Evolutionary conservation across 2,113 vertebrate species (phyloP).

Genomic region (Perca fluviatilis): DNA sequence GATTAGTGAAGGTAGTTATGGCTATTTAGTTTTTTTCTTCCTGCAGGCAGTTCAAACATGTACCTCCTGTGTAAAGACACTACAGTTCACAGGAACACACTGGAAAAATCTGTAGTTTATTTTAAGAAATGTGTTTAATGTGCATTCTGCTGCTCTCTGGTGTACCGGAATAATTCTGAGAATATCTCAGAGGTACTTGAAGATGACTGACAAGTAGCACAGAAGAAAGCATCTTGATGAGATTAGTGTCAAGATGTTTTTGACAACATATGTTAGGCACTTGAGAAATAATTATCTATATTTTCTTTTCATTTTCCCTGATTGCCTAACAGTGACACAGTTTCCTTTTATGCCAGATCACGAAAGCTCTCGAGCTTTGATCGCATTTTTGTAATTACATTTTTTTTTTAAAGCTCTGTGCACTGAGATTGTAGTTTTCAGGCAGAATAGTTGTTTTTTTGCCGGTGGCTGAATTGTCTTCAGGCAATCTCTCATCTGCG

Average conservation of each 20-base stretch:
- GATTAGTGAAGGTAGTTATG: not conserved
- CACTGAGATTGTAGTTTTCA: slow-evolving; percentile 26
- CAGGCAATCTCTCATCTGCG: slow-evolving; percentile 39
- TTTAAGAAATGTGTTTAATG: slow-evolving; percentile 25
- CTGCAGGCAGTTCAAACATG: slow-evolving; percentile 14
- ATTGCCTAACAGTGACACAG: slow-evolving; percentile 37
- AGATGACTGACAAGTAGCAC: slow-evolving; percentile 47
- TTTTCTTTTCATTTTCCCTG: slow-evolving; percentile 19
- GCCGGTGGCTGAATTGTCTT: slow-evolving; percentile 7
- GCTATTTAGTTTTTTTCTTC: not conserved
- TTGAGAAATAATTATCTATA: slow-evolving; percentile 49
- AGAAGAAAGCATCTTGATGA: slow-evolving; percentile 46
- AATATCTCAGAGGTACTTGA: slow-evolving; percentile 39
- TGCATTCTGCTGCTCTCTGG: slow-evolving; percentile 11
- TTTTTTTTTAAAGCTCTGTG: slow-evolving; percentile 17
- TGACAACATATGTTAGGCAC: slow-evolving; percentile 34
- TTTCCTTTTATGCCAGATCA: slow-evolving; percentile 44
- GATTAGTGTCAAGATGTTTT: slow-evolving; percentile 44
- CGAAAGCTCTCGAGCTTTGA: slow-evolving; percentile 38
- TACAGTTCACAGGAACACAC: not conserved
- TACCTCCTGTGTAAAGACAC: not conserved
- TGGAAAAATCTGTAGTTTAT: slow-evolving; percentile 13
- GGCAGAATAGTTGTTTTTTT: slow-evolving; percentile 36
- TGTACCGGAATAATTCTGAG: slow-evolving; percentile 24
- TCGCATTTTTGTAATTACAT: slow-evolving; percentile 44